Evolutionary conservation across 2,113 vertebrate genomes (phyloP).

Genomic region (Trichomycterus rosablanca): DNA sequence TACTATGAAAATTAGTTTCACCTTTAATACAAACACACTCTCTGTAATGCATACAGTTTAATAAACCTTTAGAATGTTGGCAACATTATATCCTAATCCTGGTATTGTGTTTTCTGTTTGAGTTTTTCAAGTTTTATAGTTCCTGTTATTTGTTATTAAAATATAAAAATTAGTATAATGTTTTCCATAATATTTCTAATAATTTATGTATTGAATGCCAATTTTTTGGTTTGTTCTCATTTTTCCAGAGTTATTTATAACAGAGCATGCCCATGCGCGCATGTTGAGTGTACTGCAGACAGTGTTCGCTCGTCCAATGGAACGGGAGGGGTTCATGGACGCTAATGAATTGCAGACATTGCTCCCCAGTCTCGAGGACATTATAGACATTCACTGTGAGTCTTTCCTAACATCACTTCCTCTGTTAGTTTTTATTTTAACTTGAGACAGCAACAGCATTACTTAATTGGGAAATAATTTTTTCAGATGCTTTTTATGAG

Average conservation of each 20-base stretch:
- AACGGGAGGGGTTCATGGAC: conserved; percentile 62
- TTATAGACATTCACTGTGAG: conserved; percentile 82
- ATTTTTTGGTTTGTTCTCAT: not conserved
- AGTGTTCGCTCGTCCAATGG: conserved; percentile 79
- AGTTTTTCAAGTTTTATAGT: too few species aligned
- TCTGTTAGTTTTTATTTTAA: not conserved
- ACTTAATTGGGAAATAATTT: too few species aligned
- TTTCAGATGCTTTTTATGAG: conserved; percentile 76
- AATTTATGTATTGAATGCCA: not conserved
- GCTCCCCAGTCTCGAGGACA: conserved; percentile 84
- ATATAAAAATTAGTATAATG: too few species aligned
- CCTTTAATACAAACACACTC: too few species aligned
- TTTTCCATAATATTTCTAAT: too few species aligned
- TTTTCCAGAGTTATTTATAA: conserved; percentile 76
- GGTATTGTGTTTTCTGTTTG: too few species aligned
- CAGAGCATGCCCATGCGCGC: conserved; percentile 81
- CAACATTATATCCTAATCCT: too few species aligned
- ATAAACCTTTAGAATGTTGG: too few species aligned
- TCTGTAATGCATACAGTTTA: too few species aligned
- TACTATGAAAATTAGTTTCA: too few species aligned
- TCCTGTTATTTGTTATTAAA: too few species aligned
- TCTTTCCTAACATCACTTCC: not conserved
- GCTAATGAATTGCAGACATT: conserved; percentile 67
- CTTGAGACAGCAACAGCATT: too few species aligned
- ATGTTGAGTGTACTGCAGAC: conserved; percentile 83